Conservation (phyloP, 23 tunicate genomes). For the Corella eumyota region DNA sequence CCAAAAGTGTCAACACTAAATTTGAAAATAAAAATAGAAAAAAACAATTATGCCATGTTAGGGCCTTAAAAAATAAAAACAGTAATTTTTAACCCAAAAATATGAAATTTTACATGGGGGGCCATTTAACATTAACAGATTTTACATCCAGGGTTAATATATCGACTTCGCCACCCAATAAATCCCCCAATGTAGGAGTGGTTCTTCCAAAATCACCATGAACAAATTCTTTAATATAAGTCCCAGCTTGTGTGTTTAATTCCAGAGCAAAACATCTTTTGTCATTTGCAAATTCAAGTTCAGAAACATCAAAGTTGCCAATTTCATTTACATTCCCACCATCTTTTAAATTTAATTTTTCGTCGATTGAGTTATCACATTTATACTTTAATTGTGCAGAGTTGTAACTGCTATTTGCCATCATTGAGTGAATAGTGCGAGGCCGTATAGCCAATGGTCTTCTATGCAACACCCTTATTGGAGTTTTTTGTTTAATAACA, state of each 20-base stretch:
- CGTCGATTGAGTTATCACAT: no score
- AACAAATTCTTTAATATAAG: constrained; percentile 98
- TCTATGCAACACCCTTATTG: constrained; percentile 88
- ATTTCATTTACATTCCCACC: no score
- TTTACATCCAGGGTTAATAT: constrained; percentile 78
- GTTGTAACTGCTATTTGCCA: not conserved
- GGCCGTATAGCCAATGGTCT: constrained; percentile 47
- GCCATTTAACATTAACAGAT: constrained; percentile 81
- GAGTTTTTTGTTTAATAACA: constrained; percentile 67
- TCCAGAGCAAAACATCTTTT: constrained; percentile 29
- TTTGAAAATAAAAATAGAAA: no score
- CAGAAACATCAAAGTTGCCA: no score
- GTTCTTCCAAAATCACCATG: constrained; percentile 97
- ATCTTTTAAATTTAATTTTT: no score
- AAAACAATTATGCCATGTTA: no score
- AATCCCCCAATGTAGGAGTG: constrained; percentile 48
- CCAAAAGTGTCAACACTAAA: no score
- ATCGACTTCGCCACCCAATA: constrained; percentile 65
- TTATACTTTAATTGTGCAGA: no score
- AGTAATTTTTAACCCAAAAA: no score
- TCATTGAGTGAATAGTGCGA: constrained; percentile 32
- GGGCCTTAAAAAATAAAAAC: no score
- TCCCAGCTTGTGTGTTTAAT: constrained; percentile 90
- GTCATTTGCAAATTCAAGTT: constrained; percentile 5
- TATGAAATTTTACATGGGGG: no score